Percentiles rank a stretch among this genome's conserved stretches.
Evolutionary conservation across 2,113 vertebrate species (phyloP).

Genomic region (Notarius lentiginosus): DNA sequence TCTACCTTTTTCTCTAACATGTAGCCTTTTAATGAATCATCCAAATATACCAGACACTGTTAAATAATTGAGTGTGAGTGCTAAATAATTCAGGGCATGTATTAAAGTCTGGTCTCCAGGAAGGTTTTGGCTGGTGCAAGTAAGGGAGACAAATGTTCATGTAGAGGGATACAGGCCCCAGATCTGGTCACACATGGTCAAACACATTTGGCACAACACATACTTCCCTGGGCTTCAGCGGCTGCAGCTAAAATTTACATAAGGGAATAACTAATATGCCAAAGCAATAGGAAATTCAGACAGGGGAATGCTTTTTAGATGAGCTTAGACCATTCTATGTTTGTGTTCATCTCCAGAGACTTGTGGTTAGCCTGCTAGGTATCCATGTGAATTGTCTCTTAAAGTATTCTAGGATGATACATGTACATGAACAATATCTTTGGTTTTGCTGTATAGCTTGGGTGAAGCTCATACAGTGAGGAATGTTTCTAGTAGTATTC

Average conservation of each 20-base stretch:
- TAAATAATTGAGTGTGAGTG: slow-evolving; percentile 58
- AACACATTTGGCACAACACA: slow-evolving; percentile 24
- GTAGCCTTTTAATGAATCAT: slow-evolving; percentile 52
- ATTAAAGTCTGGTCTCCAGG: slow-evolving; percentile 58
- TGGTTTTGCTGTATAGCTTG: not conserved
- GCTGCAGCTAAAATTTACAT: slow-evolving; percentile 12
- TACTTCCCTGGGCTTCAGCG: not conserved
- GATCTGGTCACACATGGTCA: slow-evolving; percentile 45
- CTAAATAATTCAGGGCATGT: slow-evolving; percentile 60
- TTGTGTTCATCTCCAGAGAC: not conserved
- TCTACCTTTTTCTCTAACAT: slow-evolving; percentile 15
- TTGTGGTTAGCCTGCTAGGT: not conserved
- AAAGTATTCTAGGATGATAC: not conserved
- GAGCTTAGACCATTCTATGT: not conserved
- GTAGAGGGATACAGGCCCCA: slow-evolving; percentile 30
- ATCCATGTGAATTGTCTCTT: not conserved
- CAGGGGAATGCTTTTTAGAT: not conserved
- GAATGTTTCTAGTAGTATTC: not conserved
- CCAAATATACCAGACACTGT: slow-evolving; percentile 60
- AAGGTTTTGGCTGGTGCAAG: slow-evolving; percentile 55
- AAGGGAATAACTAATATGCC: slow-evolving; percentile 27
- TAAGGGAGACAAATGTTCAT: slow-evolving; percentile 57
- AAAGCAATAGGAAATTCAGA: slow-evolving; percentile 4
- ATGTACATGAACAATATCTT: not conserved
- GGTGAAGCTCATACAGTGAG: slow-evolving; percentile 1